Evolutionary conservation across 2,113 vertebrate species (phyloP).

Genomic region (cat (Felis catus)): DNA sequence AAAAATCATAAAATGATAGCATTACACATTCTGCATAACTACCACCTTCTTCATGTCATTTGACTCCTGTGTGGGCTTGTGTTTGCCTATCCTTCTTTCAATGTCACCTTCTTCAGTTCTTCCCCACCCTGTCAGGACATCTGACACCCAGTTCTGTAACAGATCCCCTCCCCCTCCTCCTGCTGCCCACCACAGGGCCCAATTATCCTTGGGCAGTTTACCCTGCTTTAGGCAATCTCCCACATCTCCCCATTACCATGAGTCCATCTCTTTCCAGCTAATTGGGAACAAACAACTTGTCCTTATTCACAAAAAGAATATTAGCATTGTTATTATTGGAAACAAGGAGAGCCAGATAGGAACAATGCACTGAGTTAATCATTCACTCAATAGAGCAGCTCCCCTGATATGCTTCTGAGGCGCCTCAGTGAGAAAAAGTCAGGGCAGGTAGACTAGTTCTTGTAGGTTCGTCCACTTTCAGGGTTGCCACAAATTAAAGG

Average conservation of each 20-base stretch:
- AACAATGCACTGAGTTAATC: background rate
- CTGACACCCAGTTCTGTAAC: background rate
- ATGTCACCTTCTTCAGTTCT: background rate
- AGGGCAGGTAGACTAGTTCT: background rate
- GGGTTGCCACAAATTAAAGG: background rate
- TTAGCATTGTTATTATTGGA: background rate
- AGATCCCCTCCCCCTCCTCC: background rate
- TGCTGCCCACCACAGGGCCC: background rate
- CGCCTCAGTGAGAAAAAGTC: background rate
- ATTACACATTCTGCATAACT: background rate
- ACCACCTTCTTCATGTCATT: background rate
- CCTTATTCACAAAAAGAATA: constrained; percentile 9
- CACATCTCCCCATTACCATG: background rate
- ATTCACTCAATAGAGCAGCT: background rate
- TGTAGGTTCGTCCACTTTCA: background rate
- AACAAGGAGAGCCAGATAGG: background rate
- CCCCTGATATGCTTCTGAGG: background rate
- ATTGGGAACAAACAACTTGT: background rate
- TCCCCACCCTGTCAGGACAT: background rate
- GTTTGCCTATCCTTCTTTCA: background rate
- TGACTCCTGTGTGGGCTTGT: background rate
- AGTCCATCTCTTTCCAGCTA: background rate
- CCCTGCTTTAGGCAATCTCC: background rate
- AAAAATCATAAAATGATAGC: background rate
- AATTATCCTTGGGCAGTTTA: background rate